Conservation (phyloP, 2,113 vertebrate genomes). For the rabbit (Oryctolagus cuniculus) region mOryCun1.1 NC_091436.1:82440001-82440500, state of each 20-base stretch:
- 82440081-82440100: background rate
- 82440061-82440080: background rate
- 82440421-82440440: slow-evolving; percentile 24
- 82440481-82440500: slow-evolving; percentile 24
- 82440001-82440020: slow-evolving; percentile 18
- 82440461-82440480: slow-evolving; percentile 27
- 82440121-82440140: background rate
- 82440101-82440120: slow-evolving; percentile 17
- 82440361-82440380: background rate
- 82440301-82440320: background rate
- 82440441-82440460: background rate
- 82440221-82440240: background rate
- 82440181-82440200: background rate
- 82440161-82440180: background rate
- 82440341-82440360: background rate
- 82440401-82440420: background rate
- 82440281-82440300: background rate
- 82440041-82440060: background rate
- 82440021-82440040: background rate
- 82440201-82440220: background rate
- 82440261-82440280: background rate
- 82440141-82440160: slow-evolving; percentile 20
- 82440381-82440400: slow-evolving; percentile 3
- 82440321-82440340: background rate
- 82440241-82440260: background rate